phyloP scores from a whole-genome alignment of 1,140 invertebrate species.

The Delia radicum region DNA sequence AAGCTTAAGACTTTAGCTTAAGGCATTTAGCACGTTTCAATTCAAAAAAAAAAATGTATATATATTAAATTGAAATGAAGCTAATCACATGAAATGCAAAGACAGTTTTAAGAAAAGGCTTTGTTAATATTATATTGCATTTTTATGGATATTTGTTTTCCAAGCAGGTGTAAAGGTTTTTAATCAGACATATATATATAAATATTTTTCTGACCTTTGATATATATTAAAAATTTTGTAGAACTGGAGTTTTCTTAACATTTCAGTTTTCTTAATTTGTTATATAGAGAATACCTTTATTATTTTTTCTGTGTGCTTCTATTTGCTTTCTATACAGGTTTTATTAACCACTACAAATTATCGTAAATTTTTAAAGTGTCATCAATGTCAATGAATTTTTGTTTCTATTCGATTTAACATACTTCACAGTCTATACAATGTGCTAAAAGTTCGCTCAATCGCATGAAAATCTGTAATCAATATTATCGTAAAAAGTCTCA shows the following conservation, averaged over 20 bases:
- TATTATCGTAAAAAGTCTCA: neutral
- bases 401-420: neutral
- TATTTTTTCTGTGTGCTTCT: neutral
- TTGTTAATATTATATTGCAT: neutral
- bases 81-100: neutral
- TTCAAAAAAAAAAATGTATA: neutral
- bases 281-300: neutral
- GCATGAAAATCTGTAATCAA: neutral
- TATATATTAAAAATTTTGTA: neutral
- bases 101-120: neutral
- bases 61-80: no score
- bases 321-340: neutral
- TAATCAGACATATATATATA: neutral
- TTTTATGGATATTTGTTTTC: neutral
- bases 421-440: neutral
- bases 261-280: neutral
- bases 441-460: neutral
- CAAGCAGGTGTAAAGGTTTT: neutral
- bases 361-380: neutral
- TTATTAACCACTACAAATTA: neutral
- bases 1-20: neutral
- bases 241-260: neutral
- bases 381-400: neutral
- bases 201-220: neutral
- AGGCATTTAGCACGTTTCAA: neutral